phyloP scores from a whole-genome alignment of 2,888 invertebrate species.

The Macrophya annulata region DNA sequence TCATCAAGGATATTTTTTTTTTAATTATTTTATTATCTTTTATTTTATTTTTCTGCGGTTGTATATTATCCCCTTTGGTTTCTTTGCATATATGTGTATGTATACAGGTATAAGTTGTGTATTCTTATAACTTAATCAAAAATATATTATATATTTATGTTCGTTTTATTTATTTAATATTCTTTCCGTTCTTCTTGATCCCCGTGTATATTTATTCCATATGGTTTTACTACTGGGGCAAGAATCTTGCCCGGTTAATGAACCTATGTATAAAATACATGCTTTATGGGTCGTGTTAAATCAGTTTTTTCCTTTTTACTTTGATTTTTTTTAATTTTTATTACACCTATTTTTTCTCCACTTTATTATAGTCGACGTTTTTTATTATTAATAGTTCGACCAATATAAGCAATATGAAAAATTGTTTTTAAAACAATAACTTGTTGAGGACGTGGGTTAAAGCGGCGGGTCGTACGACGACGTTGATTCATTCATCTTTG shows the following conservation, averaged over 20 bases:
- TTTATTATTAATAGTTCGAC: not conserved
- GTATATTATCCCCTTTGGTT: not conserved
- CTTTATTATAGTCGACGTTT: not conserved
- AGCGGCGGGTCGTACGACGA: conserved; percentile 1
- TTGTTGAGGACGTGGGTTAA: not conserved
- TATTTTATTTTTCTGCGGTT: not conserved
- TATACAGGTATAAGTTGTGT: not conserved
- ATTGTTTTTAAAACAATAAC: not conserved
- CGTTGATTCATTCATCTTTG: conserved; percentile 49
- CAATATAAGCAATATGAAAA: not conserved
- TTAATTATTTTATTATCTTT: not conserved
- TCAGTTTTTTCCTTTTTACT: too few relatives aligned
- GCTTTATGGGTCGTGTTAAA: not conserved
- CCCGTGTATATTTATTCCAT: not conserved
- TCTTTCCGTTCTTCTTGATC: not conserved
- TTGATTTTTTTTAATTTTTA: not conserved
- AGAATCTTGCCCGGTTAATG: conserved; percentile 12
- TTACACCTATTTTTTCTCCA: not conserved
- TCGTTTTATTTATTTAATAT: not conserved
- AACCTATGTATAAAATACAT: not conserved
- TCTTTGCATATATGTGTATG: not conserved
- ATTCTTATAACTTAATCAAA: conserved; percentile 8
- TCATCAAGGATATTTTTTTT: not conserved
- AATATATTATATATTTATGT: not conserved
- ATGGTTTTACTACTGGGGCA: conserved; percentile 3